Percentiles rank a stretch among this genome's conserved stretches.
Conservation (phyloP, 2,113 vertebrate genomes). For the Scomber scombrus region DNA sequence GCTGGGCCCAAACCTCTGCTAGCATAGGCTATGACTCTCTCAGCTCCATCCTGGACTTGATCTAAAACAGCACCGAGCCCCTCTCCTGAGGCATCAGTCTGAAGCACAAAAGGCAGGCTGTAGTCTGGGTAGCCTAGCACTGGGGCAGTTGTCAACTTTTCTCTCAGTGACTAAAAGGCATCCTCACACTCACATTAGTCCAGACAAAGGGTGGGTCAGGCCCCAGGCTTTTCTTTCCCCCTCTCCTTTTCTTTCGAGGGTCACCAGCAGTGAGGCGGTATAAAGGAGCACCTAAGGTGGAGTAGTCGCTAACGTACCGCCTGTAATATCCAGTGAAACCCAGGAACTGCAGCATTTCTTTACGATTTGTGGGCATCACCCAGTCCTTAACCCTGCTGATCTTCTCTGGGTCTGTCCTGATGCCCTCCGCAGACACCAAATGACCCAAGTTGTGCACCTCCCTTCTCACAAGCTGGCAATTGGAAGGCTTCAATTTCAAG, state of each 20-base stretch:
- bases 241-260: no score
- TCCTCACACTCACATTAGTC: background rate
- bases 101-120: no score
- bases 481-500: conserved; percentile 29
- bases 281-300: no score
- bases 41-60: background rate
- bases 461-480: conserved; percentile 5
- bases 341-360: no score
- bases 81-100: background rate
- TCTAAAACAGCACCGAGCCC: background rate
- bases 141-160: background rate
- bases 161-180: conserved; percentile 11
- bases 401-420: conserved; percentile 22
- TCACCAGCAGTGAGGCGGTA: no score
- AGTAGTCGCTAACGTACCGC: no score
- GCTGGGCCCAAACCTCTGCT: conserved; percentile 16
- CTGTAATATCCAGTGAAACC: no score
- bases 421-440: background rate
- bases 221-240: accelerated
- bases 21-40: conserved; percentile 33
- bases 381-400: conserved; percentile 27
- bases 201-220: background rate
- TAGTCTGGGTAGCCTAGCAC: conserved; percentile 22
- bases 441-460: conserved; percentile 43
- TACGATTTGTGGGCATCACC: no score